Evolutionary conservation across 2,797 vertebrate genomes (phyloP), one percentile per base, ranked within the genome.

Genomic region (Anableps anableps): DNA sequence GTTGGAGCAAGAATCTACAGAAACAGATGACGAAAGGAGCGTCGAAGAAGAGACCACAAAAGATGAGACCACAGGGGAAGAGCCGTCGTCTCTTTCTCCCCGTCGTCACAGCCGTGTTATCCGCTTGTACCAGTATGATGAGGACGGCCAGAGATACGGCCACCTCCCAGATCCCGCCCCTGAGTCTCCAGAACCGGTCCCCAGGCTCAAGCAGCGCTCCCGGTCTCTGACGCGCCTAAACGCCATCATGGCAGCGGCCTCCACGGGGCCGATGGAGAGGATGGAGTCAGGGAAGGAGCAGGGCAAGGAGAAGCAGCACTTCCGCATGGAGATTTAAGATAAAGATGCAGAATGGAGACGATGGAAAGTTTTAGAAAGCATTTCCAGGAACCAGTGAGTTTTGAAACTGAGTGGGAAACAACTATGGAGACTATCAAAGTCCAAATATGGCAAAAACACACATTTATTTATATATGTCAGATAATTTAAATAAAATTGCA

Each of bases 61-160:
- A 79, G 58, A 8, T 34, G 53, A 17, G 4, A 16, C 38, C 2
- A 5, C 6, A 7, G 53, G 9, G 78, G 66, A 9, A 36, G 47
- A 14, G 0, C 2, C 47, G 1, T 1, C 19, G 0, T 2, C 38
- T 16, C 21, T 73, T 0, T 19, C 34, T 0, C 19, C 74, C 0
- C 13, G 45, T 8, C 88, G 80, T 9, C 82, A 85, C 53, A 89
- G 90, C 74, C 93, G 95, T 0, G 81, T 96, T 78, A 96, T 96
- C 66, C 95, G 94, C 43, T 76, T 96, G 16, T 96, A 96, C 88
- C 95, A 96, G 88, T 96, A 96, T 0, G 91, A 96, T 19, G 95
- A 96, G 31, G 94, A 96, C 0, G 96, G 95, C 4, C 91, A 87
- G 34, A 81, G 79, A 1, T 96, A 92, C 72, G 1, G 81, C 62